Evolutionary conservation across 2,113 vertebrate genomes (phyloP).

Genomic region (Diadophis punctatus): DNA sequence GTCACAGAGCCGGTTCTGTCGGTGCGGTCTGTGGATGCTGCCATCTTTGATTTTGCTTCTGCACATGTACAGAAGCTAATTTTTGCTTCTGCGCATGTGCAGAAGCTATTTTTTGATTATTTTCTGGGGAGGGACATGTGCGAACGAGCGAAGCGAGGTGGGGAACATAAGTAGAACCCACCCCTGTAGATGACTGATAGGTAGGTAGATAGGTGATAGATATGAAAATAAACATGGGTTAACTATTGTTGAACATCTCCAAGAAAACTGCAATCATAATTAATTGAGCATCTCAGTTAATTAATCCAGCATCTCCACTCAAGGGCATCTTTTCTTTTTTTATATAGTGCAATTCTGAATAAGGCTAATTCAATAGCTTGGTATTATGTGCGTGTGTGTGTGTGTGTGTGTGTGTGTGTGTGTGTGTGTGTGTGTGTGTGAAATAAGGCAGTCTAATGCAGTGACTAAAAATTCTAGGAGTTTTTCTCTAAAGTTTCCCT

Average conservation of each 20-base stretch:
- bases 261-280: neutral
- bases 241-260: neutral
- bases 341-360: neutral
- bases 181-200: too few relatives aligned
- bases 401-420: neutral
- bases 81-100: too few relatives aligned
- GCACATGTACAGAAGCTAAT: too few relatives aligned
- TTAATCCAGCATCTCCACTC: neutral
- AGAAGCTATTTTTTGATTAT: too few relatives aligned
- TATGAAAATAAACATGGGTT: neutral
- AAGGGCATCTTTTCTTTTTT: neutral
- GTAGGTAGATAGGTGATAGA: neutral
- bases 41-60: too few relatives aligned
- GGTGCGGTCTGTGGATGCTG: too few relatives aligned
- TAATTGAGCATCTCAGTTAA: neutral
- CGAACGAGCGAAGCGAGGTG: too few relatives aligned
- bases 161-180: too few relatives aligned
- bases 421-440: neutral
- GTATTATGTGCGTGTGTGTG: neutral
- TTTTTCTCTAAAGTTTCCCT: neutral
- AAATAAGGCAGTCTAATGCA: neutral
- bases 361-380: neutral
- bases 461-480: neutral
- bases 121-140: too few relatives aligned
- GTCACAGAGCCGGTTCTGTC: too few relatives aligned